Conservation (phyloP, 2,888 invertebrate species). For the Lasioglossum figueresi region DNA sequence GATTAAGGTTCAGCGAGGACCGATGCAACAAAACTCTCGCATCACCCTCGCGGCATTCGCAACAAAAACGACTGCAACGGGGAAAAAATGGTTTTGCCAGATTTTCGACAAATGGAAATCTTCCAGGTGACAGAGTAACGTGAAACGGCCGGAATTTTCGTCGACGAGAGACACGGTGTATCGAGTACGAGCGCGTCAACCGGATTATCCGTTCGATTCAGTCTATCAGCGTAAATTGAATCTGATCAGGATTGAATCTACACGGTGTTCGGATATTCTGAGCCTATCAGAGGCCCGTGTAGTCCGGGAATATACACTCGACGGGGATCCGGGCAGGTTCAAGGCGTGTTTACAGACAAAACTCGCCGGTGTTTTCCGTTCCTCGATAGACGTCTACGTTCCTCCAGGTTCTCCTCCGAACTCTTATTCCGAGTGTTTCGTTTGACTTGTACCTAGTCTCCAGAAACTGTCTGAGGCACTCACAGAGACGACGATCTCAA, state of each 20-base stretch:
- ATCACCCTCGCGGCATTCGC: not conserved
- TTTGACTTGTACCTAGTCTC: not conserved
- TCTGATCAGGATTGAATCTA: constrained; percentile 15
- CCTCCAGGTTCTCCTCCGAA: not conserved
- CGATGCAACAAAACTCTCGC: not conserved
- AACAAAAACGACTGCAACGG: not conserved
- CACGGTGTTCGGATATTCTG: not conserved
- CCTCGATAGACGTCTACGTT: not conserved
- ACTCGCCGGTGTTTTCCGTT: constrained; percentile 14
- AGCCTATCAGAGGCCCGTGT: not conserved
- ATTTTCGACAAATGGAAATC: not conserved
- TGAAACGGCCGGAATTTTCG: not conserved
- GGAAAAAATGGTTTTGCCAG: not conserved
- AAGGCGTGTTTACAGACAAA: constrained; percentile 22
- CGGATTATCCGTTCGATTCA: constrained; percentile 11
- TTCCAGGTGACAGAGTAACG: not conserved
- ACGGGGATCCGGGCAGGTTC: not conserved
- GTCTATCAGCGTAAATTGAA: constrained; percentile 11
- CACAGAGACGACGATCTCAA: not conserved
- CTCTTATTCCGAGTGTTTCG: constrained; percentile 1
- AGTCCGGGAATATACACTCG: not conserved
- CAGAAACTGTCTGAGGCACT: not conserved
- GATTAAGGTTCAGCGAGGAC: not conserved
- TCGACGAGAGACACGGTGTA: not conserved
- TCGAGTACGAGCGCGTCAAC: not conserved